Evolutionary conservation across 2,113 vertebrate species (phyloP).

Genomic region (Probosciger aterrimus): DNA sequence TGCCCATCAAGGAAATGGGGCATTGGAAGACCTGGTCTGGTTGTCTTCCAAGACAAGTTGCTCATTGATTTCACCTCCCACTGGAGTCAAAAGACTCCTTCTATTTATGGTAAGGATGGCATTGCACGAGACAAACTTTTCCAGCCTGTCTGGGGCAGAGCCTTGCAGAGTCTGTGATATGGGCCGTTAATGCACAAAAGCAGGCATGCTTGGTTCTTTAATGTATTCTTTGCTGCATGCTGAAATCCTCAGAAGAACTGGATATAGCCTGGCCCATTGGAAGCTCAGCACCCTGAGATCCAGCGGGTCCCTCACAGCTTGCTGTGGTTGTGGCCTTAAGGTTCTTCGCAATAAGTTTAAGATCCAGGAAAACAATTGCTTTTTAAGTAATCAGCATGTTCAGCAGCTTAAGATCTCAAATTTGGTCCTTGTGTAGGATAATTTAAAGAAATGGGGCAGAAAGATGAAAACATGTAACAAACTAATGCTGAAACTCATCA

Average conservation of each 20-base stretch:
- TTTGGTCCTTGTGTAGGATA: not conserved
- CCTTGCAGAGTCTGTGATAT: not conserved
- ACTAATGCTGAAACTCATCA: not conserved
- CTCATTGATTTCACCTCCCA: not conserved
- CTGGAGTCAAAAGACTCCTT: not conserved
- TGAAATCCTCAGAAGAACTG: not conserved
- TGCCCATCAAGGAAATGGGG: not conserved
- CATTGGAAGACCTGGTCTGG: not conserved
- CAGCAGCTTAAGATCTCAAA: not conserved
- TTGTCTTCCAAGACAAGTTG: not conserved
- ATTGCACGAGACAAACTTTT: not conserved
- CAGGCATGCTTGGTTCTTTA: not conserved
- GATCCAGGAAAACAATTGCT: not conserved
- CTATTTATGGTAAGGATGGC: not conserved
- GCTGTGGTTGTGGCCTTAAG: not conserved
- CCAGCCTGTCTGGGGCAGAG: not conserved
- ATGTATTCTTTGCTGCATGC: not conserved
- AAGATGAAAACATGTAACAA: not conserved
- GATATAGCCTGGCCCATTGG: not conserved
- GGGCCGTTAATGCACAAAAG: not conserved
- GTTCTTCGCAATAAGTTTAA: not conserved
- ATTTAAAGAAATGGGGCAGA: not conserved
- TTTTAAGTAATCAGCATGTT: not conserved
- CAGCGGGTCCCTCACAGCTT: not conserved
- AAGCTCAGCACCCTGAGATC: not conserved